A percentile compares a stretch with the other conserved stretches of the same genome.
These are phyloP conservation scores for Pterophyllum scalare DNA, from an alignment of 2,113 vertebrate genomes.

Conservation along the genomic window DNA sequence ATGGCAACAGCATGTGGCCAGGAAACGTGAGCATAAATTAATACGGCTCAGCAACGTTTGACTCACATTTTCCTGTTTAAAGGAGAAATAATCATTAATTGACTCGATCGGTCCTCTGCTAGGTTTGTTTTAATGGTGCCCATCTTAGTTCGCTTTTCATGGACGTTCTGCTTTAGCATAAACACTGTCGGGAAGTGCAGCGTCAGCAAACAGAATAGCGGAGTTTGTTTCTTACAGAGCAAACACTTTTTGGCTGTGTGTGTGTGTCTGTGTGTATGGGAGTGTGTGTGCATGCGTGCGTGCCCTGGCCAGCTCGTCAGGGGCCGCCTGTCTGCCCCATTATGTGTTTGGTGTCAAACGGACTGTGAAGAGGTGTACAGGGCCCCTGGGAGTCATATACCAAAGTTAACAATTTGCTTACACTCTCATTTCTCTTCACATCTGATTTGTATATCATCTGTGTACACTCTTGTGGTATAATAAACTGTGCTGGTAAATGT, in stretches of 20 bases:
- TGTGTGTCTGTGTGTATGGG: background rate
- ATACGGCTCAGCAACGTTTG: background rate
- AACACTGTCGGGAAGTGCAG: slow-evolving; percentile 44
- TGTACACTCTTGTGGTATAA: background rate
- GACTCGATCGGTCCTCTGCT: background rate
- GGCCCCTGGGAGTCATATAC: slow-evolving; percentile 45
- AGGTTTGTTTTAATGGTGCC: slow-evolving; percentile 34
- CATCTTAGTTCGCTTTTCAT: slow-evolving; percentile 29
- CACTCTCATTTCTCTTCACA: slow-evolving; percentile 35
- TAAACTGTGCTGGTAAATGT: slow-evolving; percentile 15
- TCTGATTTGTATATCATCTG: slow-evolving; percentile 54
- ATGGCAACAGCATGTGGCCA: slow-evolving; percentile 37
- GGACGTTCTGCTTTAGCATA: slow-evolving; percentile 11
- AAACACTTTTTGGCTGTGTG: background rate
- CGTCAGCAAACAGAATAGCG: background rate
- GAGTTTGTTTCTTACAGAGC: slow-evolving; percentile 25
- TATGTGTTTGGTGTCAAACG: slow-evolving; percentile 65
- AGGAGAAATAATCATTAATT: slow-evolving; percentile 52
- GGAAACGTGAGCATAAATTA: slow-evolving; percentile 14
- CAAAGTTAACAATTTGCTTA: slow-evolving; percentile 36
- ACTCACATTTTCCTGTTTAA: slow-evolving; percentile 49
- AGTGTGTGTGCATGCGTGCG: background rate
- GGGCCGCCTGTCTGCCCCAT: background rate
- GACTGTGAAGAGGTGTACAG: slow-evolving; percentile 54
- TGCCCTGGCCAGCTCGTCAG: background rate